A percentile compares a stretch with the other conserved stretches of the same genome.
These are phyloP conservation scores for Stegodyphus mimosarum DNA, from an alignment of 1,140 invertebrate species.

Conservation along the genomic window DNA sequence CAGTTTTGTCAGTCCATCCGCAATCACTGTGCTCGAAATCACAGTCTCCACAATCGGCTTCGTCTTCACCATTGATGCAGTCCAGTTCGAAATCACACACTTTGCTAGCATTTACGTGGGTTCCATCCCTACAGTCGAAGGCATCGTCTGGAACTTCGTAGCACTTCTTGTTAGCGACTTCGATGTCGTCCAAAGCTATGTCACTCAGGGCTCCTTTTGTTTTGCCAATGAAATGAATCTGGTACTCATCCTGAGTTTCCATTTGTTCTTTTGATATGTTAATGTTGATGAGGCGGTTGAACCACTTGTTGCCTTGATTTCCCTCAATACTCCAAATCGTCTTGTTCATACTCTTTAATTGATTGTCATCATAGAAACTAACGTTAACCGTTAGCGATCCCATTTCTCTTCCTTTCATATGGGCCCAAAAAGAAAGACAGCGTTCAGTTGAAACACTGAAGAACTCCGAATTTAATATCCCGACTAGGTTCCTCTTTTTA, in stretches of 20 bases:
- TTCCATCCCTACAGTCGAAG: conserved; percentile 51
- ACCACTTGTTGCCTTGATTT: conserved; percentile 48
- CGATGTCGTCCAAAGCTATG: conserved; percentile 62
- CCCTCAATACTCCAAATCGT: conserved; percentile 23
- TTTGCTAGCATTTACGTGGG: conserved; percentile 16
- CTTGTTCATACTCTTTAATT: background rate
- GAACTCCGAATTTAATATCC: conserved; percentile 55
- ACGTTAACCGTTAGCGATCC: conserved; percentile 56
- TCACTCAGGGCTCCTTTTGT: conserved; percentile 55
- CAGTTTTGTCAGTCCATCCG: conserved; percentile 41
- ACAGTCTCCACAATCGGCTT: conserved; percentile 59
- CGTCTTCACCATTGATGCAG: conserved; percentile 52
- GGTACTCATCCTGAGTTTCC: conserved; percentile 46
- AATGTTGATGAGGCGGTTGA: conserved; percentile 23
- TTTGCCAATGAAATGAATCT: conserved; percentile 55
- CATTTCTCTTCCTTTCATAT: conserved; percentile 63
- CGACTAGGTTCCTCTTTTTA: conserved; percentile 27
- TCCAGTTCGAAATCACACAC: conserved; percentile 61
- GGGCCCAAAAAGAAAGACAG: conserved; percentile 62
- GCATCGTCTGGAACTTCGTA: conserved; percentile 39
- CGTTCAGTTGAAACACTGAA: conserved; percentile 43
- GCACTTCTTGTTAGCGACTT: conserved; percentile 44
- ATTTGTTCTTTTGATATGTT: conserved; percentile 2
- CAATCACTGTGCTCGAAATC: conserved; percentile 60
- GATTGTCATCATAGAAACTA: conserved; percentile 12